phyloP scores from a whole-genome alignment of 1,140 invertebrate species.

The Pentalonia nigronervosa region DNA sequence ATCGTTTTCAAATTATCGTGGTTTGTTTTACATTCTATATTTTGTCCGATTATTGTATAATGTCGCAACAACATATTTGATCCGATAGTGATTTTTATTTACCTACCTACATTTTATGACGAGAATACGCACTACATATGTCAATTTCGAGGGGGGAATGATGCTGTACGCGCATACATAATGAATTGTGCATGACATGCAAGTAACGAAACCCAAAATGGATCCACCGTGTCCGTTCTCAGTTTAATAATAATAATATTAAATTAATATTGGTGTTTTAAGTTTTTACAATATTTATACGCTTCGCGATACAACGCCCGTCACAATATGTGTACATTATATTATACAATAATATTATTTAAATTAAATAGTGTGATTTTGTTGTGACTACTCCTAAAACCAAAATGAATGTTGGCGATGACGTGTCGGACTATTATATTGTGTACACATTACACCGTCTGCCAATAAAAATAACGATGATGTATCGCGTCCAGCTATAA shows the following conservation, averaged over 20 bases:
- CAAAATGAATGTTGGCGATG: neutral
- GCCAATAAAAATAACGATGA: constrained; percentile 2
- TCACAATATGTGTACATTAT: too few relatives aligned
- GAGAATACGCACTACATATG: neutral
- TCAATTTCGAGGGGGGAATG: neutral
- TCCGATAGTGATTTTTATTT: neutral
- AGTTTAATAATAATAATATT: neutral
- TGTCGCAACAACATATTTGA: neutral
- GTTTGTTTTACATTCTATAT: neutral
- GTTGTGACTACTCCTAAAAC: neutral
- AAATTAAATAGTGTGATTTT: neutral
- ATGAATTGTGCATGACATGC: neutral
- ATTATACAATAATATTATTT: neutral
- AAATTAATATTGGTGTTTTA: neutral
- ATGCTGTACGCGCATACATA: neutral
- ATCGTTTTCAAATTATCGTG: neutral
- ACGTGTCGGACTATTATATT: neutral
- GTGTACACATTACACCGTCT: neutral
- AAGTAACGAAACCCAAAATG: neutral
- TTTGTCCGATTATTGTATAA: neutral
- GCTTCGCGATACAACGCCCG: neutral
- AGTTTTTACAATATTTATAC: neutral
- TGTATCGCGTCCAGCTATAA: neutral
- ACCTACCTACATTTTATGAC: neutral
- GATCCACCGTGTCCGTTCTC: neutral